A percentile compares a stretch with the other conserved stretches of the same genome.
Evolutionary conservation across 2,888 invertebrate genomes (phyloP).

Genomic region (Troides helena): DNA sequence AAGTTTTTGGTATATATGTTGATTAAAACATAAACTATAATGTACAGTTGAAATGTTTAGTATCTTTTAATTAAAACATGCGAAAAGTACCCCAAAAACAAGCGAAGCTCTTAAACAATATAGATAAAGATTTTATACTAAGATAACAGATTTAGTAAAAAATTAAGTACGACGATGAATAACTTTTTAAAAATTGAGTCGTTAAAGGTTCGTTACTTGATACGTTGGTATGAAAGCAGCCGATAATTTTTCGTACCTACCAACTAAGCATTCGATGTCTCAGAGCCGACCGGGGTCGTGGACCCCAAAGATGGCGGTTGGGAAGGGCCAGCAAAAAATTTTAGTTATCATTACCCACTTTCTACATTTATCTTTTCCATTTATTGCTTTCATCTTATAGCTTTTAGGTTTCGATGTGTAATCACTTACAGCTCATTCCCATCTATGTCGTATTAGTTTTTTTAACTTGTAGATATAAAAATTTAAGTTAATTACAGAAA

Average conservation of each 20-base stretch:
- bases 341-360: constrained; percentile 19
- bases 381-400: not conserved
- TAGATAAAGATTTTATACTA: not conserved
- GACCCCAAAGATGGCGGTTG: constrained; percentile 65
- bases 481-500: constrained; percentile 10
- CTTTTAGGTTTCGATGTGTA: not conserved
- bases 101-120: not conserved
- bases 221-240: constrained; percentile 53
- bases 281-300: constrained; percentile 59
- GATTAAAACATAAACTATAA: no score
- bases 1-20: no score
- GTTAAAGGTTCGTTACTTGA: constrained; percentile 59
- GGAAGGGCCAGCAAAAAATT: constrained; percentile 51
- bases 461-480: constrained; percentile 10
- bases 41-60: not conserved
- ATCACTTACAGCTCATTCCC: not conserved
- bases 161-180: not conserved
- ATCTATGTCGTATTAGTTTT: not conserved
- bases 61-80: not conserved
- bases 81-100: not conserved
- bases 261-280: constrained; percentile 76
- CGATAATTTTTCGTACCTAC: constrained; percentile 75
- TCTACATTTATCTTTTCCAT: constrained; percentile 22
- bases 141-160: not conserved
- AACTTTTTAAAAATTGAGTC: constrained; percentile 61